These are phyloP conservation scores for Xyrauchen texanus DNA, from an alignment of 2,113 vertebrate species.

Conservation along the genomic window DNA sequence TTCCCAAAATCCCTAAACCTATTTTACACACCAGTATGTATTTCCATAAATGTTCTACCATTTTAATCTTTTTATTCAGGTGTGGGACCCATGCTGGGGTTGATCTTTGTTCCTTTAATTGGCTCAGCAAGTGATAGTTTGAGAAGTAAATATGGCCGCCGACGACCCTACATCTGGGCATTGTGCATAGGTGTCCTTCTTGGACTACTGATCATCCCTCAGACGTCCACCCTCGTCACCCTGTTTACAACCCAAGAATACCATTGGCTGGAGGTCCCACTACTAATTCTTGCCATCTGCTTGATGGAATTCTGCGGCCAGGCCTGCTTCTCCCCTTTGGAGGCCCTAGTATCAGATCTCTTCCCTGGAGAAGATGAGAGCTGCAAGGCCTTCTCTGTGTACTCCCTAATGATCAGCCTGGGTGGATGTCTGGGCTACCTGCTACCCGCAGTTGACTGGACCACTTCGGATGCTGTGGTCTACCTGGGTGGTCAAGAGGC, in stretches of 20 bases:
- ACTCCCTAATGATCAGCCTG: constrained; percentile 85
- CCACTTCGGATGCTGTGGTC: constrained; percentile 65
- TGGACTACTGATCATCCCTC: constrained; percentile 81
- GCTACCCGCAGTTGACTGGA: constrained; percentile 83
- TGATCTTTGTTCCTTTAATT: constrained; percentile 80
- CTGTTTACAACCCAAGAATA: constrained; percentile 61
- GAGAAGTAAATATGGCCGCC: constrained; percentile 81
- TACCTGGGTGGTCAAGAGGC: constrained; percentile 81
- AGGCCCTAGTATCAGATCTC: constrained; percentile 84
- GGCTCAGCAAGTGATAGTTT: constrained; percentile 83
- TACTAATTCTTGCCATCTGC: constrained; percentile 79
- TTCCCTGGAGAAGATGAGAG: constrained; percentile 81
- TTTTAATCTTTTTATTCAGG: constrained; percentile 62
- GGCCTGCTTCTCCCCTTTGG: constrained; percentile 85
- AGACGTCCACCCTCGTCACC: constrained; percentile 70
- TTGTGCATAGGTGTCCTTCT: constrained; percentile 82
- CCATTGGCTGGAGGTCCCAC: constrained; percentile 73
- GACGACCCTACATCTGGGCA: constrained; percentile 85
- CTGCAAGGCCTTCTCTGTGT: constrained; percentile 81
- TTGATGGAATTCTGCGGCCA: constrained; percentile 86
- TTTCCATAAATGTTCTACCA: too few species aligned
- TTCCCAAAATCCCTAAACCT: too few species aligned
- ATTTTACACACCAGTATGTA: too few species aligned
- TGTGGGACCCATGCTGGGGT: constrained; percentile 82
- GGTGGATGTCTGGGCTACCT: constrained; percentile 87